Percentiles rank a stretch among this genome's conserved stretches.
Conservation (phyloP, 2,797 vertebrate genomes). For the Microctenopoma steveboyesi region DNA sequence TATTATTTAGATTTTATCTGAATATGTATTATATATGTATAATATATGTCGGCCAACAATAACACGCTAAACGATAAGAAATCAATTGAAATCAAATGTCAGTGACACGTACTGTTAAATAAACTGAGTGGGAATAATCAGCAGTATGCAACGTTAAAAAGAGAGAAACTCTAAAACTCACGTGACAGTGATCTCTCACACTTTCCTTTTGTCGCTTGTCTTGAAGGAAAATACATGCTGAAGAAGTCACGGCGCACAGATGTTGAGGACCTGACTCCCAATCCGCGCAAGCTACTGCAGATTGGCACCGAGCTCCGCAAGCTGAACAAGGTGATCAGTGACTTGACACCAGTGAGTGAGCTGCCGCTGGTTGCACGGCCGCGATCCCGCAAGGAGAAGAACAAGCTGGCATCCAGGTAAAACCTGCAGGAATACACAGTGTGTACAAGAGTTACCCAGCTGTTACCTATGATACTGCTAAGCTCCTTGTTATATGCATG, state of each 20-base stretch:
- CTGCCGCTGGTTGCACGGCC: slow-evolving; percentile 95
- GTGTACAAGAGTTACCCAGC: background rate
- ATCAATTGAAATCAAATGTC: background rate
- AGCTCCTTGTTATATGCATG: too few species aligned
- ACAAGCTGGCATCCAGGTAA: slow-evolving; percentile 98
- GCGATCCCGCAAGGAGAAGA: slow-evolving; percentile 98
- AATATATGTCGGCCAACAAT: background rate
- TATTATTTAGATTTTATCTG: background rate
- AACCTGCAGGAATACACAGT: background rate
- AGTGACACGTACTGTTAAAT: background rate
- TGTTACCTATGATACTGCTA: background rate
- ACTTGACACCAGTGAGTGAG: slow-evolving; percentile 97
- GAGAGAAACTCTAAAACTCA: background rate
- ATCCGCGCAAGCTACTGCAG: slow-evolving; percentile 96
- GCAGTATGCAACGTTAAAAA: too few species aligned
- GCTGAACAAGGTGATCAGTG: slow-evolving; percentile 98
- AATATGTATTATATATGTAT: background rate
- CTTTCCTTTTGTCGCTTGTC: background rate
- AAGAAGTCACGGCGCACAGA: slow-evolving; percentile 98
- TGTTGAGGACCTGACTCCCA: slow-evolving; percentile 97
- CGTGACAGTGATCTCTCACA: background rate
- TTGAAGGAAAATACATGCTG: slow-evolving; percentile 91
- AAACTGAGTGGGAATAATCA: background rate
- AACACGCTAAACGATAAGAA: background rate
- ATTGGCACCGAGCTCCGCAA: slow-evolving; percentile 97